Evolutionary conservation across 1,140 invertebrate genomes (phyloP).

Genomic region (Littorina saxatilis): DNA sequence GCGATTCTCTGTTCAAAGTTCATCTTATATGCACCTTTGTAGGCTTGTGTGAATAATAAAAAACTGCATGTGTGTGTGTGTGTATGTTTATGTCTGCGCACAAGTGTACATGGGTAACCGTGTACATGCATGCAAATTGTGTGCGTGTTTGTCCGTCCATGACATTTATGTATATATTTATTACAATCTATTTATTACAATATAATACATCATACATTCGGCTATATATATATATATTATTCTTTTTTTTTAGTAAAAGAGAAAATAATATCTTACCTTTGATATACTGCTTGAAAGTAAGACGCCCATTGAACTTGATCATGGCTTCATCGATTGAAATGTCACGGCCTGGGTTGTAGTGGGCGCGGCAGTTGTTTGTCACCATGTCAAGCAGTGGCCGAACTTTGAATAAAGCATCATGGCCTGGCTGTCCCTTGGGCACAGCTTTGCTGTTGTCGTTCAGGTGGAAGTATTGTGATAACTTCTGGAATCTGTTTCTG

Average conservation of each 20-base stretch:
- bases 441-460: background rate
- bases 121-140: too few species aligned
- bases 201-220: background rate
- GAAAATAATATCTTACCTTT: slow-evolving; percentile 59
- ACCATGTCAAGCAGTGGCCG: slow-evolving; percentile 46
- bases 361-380: slow-evolving; percentile 23
- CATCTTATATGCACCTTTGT: background rate
- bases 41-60: background rate
- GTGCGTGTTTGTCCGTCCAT: too few species aligned
- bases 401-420: slow-evolving; percentile 53
- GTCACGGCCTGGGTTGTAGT: slow-evolving; percentile 36
- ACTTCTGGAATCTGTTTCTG: background rate
- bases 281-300: slow-evolving; percentile 74
- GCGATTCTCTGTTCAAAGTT: too few species aligned
- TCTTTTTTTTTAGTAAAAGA: background rate
- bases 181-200: too few species aligned
- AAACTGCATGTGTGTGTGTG: background rate
- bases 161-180: too few species aligned
- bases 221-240: background rate
- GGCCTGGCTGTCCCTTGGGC: slow-evolving; percentile 2
- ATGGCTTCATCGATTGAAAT: slow-evolving; percentile 73
- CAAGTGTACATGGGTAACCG: too few species aligned
- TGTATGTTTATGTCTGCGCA: background rate
- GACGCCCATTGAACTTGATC: slow-evolving; percentile 74
- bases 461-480: background rate